phyloP scores from a whole-genome alignment of 2,888 invertebrate genomes.

The Acanthosepion pharaonis region DNA sequence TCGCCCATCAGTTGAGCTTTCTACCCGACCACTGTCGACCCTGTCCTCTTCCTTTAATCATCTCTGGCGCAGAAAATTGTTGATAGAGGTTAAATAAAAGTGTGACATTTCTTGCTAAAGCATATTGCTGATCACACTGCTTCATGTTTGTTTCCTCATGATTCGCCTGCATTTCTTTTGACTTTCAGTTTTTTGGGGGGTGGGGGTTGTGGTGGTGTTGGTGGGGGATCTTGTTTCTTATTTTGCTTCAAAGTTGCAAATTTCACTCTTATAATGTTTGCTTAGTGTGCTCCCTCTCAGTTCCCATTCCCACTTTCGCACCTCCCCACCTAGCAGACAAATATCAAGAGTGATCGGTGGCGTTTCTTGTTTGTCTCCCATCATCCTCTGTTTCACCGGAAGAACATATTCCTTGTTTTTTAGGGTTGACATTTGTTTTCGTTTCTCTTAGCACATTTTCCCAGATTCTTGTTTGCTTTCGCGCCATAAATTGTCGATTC shows the following conservation, averaged over 20 bases:
- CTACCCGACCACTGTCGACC: neutral
- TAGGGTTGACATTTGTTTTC: neutral
- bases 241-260: neutral
- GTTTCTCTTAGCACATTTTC: neutral
- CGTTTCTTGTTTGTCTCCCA: neutral
- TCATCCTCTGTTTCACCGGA: neutral
- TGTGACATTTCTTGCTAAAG: neutral
- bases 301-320: neutral
- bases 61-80: neutral
- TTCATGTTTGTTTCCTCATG: neutral
- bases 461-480: neutral
- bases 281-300: neutral
- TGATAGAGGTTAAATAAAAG: neutral
- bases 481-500: neutral
- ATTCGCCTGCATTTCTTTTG: neutral
- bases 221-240: too few relatives aligned
- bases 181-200: neutral
- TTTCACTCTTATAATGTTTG: neutral
- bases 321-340: neutral
- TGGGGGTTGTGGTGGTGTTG: too few relatives aligned
- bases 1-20: neutral
- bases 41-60: neutral
- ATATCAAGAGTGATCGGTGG: neutral
- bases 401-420: neutral
- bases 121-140: neutral